Percentiles rank a stretch among this genome's conserved stretches.
These are phyloP conservation scores for Calycopis cecrops DNA, from an alignment of 1,140 invertebrate species.

Conservation along the genomic window DNA sequence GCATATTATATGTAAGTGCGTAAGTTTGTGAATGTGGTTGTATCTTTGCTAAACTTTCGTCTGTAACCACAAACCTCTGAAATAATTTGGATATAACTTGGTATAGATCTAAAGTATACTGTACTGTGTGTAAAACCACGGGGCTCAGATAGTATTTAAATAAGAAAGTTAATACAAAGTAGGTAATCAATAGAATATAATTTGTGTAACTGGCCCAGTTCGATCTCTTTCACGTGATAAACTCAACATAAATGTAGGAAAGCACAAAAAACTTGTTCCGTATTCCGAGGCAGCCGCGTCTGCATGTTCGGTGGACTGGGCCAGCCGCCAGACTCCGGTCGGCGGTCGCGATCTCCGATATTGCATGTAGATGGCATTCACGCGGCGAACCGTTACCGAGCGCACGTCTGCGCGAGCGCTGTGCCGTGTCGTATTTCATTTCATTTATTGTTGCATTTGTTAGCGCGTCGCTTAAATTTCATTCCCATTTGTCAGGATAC, in stretches of 20 bases:
- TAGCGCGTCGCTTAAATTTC: not conserved
- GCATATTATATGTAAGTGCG: too few relatives aligned
- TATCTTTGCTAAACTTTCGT: too few relatives aligned
- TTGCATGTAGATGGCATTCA: conserved; percentile 59
- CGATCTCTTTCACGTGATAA: conserved; percentile 36
- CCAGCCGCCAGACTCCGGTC: conserved; percentile 27
- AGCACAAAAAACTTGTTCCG: conserved; percentile 39
- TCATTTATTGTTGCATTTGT: conserved; percentile 9
- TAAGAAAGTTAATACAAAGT: too few relatives aligned
- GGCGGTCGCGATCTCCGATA: conserved; percentile 32
- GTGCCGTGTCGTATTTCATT: conserved; percentile 14
- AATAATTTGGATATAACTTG: too few relatives aligned
- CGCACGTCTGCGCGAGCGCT: conserved; percentile 45
- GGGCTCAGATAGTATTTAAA: too few relatives aligned
- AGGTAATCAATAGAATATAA: too few relatives aligned
- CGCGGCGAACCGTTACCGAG: conserved; percentile 43
- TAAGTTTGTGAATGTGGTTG: too few relatives aligned
- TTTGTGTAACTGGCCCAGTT: conserved; percentile 2
- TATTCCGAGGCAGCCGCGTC: conserved; percentile 33
- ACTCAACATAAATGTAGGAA: conserved; percentile 29
- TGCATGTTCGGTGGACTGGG: conserved; percentile 37
- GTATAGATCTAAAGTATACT: too few relatives aligned
- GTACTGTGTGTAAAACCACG: too few relatives aligned
- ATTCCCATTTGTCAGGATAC: not conserved
- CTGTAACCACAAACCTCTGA: too few relatives aligned